A percentile compares a stretch with the other conserved stretches of the same genome.
These are phyloP conservation scores for Lerema accius DNA, from an alignment of 1,140 invertebrate species.

Conservation along the genomic window DNA sequence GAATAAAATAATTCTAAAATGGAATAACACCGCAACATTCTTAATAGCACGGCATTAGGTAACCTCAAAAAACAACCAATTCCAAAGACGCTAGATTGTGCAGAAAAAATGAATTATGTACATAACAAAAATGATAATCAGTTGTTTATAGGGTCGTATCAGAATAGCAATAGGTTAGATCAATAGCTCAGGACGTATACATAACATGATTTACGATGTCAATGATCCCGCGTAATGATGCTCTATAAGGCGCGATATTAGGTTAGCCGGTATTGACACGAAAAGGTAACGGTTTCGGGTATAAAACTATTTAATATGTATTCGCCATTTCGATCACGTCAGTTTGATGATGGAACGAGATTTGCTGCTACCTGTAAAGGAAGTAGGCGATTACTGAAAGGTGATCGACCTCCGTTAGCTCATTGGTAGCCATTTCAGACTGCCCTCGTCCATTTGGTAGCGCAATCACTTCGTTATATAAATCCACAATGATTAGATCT, in stretches of 20 bases:
- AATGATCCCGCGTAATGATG: conserved; percentile 41
- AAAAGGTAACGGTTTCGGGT: conserved; percentile 35
- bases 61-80: conserved; percentile 6
- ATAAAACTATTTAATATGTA: conserved; percentile 38
- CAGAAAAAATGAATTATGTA: conserved; percentile 33
- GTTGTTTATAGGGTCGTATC: conserved; percentile 23
- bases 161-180: conserved; percentile 30
- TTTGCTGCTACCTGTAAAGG: conserved; percentile 69
- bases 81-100: neutral
- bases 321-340: conserved; percentile 67
- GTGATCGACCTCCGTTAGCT: conserved; percentile 76
- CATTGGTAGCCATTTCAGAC: conserved; percentile 53
- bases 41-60: neutral
- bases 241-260: conserved; percentile 35
- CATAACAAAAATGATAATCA: conserved; percentile 31
- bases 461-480: conserved; percentile 41
- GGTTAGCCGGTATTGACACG: conserved; percentile 10
- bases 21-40: neutral
- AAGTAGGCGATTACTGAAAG: conserved; percentile 75
- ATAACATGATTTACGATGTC: conserved; percentile 47
- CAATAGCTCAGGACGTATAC: conserved; percentile 12
- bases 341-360: conserved; percentile 57
- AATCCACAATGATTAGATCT: conserved; percentile 59
- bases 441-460: conserved; percentile 33
- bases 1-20: too few relatives aligned